phyloP scores from a whole-genome alignment of 2,797 vertebrate species.

The Sibirionetta formosa region DNA sequence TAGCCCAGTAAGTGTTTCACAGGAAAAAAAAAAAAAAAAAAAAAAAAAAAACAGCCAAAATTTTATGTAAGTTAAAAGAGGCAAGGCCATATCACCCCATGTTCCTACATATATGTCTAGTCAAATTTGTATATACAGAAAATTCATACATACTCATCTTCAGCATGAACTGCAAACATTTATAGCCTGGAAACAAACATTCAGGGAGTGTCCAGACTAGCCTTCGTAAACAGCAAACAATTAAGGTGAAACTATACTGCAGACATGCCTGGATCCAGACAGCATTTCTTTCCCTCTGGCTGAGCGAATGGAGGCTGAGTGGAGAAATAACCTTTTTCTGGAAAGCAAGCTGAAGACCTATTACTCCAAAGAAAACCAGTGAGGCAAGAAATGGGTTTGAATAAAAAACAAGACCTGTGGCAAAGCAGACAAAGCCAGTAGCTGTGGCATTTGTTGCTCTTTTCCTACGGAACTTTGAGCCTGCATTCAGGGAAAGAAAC shows the following conservation, averaged over 20 bases:
- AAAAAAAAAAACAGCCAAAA: neutral
- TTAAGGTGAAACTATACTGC: neutral
- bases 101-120: neutral
- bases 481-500: neutral
- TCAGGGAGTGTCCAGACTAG: neutral
- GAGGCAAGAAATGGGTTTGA: neutral
- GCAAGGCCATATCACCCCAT: neutral
- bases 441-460: neutral
- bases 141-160: neutral
- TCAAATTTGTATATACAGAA: neutral
- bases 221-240: slow-evolving; percentile 21
- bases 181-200: slow-evolving; percentile 9
- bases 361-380: neutral
- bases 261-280: neutral
- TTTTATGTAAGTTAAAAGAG: neutral
- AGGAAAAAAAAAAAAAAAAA: neutral
- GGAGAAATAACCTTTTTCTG: neutral
- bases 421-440: neutral
- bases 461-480: accelerated
- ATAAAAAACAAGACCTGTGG: neutral
- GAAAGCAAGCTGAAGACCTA: neutral
- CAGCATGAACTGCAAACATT: neutral
- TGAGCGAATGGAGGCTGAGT: neutral
- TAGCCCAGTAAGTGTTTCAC: neutral
- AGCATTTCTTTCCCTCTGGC: neutral